Conservation (phyloP, 2,888 invertebrate species). For the Antitype chi region DNA sequence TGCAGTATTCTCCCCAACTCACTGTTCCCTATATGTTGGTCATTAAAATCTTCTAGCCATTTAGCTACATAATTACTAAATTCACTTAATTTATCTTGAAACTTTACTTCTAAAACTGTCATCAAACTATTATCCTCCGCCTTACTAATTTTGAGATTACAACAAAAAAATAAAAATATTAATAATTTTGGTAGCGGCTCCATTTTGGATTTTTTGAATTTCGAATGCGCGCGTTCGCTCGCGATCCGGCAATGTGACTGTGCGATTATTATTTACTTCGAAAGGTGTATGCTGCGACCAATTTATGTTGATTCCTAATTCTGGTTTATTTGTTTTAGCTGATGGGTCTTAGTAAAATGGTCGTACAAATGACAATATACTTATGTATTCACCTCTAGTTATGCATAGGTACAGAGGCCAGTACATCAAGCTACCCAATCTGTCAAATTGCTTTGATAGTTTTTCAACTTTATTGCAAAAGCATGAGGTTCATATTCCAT, state of each 20-base stretch:
- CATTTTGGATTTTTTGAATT: conserved; percentile 69
- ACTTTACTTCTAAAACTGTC: conserved; percentile 69
- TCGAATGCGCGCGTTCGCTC: conserved; percentile 68
- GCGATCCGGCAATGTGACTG: conserved; percentile 71
- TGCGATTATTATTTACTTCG: conserved; percentile 26
- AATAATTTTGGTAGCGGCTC: conserved; percentile 39
- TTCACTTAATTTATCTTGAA: conserved; percentile 74
- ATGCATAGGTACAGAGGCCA: too few relatives aligned
- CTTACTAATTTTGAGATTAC: conserved; percentile 34
- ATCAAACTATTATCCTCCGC: conserved; percentile 55
- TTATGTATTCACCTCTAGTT: neutral
- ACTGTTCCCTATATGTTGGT: conserved; percentile 77
- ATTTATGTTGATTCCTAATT: conserved; percentile 4
- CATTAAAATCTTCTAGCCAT: conserved; percentile 80
- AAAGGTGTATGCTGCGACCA: conserved; percentile 13
- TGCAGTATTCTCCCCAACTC: conserved; percentile 77
- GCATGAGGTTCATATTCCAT: too few relatives aligned
- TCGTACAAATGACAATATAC: too few relatives aligned
- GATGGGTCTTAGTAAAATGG: conserved; percentile 13
- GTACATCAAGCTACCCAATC: too few relatives aligned
- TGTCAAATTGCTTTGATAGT: too few relatives aligned
- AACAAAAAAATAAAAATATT: conserved; percentile 49
- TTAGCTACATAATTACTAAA: conserved; percentile 67
- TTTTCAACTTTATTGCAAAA: too few relatives aligned
- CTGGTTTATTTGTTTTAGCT: neutral